Evolutionary conservation across 2,888 invertebrate species (phyloP), one percentile per base, ranked within the genome.

Genomic region (Archips crataeganus): DNA sequence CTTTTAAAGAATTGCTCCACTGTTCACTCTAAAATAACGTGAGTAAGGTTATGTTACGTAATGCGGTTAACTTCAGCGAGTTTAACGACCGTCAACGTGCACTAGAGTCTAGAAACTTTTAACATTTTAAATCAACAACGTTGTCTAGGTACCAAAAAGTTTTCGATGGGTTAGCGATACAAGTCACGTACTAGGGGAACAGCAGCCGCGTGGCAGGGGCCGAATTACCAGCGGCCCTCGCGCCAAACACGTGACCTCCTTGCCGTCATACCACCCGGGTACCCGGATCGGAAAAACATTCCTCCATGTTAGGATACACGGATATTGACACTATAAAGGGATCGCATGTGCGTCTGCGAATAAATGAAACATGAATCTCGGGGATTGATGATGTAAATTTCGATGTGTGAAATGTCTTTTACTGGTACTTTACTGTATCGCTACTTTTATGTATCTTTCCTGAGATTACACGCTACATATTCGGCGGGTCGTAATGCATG

Each of bases 151-250:
- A 78, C 81, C 78, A 83, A 84, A 80, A 86, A 82, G 73, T 75
- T 75, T 76, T 80, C 78, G 77, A 74, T 75, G 49, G 76, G 77
- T 81, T 88, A 84, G 77, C 73, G 70, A 86, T 81, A 84, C 86
- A 83, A 81, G 85, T 87, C 87, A 87, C 88, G 88, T 88, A 80
- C 79, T 77, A 66, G 74, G 66, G 72, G 74, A 78, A 79, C 82
- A 83, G 80, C 82, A 82, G 80, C 77, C 79, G 79, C 78, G 78
- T 72, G 83, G 80, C 81, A 66, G 75, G 80, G 78, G 79, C 77
- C 79, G 77, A 85, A 85, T 85, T 84, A 84, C 80, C 80, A 84
- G 59, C 76, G 68, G 76, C 76, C 79, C 77, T 82, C 75, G 79
- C 77, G 76, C 77, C 75, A 75, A 78, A 84, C 84, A 82, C 85